These are phyloP conservation scores for Dufourea novaeangliae DNA, from an alignment of 1,140 invertebrate genomes.

Conservation along the genomic window DNA sequence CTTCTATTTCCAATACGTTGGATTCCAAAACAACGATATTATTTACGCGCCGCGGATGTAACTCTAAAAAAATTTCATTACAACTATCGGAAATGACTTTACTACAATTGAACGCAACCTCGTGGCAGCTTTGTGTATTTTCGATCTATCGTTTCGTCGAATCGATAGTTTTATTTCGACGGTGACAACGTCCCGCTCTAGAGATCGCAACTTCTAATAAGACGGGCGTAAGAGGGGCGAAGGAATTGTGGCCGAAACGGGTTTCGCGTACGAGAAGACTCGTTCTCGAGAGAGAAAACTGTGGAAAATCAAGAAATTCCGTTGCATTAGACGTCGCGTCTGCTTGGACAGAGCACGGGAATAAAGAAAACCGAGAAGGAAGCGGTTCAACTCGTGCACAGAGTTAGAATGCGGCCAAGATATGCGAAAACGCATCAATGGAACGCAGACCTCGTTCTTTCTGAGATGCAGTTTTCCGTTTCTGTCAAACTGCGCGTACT, in stretches of 20 bases:
- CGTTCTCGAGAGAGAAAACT: no score
- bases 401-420: constrained; percentile 18
- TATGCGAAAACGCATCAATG: constrained; percentile 30
- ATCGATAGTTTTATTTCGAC: neutral
- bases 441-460: constrained; percentile 18
- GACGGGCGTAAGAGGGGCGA: neutral
- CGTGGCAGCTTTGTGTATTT: neutral
- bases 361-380: neutral
- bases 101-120: neutral
- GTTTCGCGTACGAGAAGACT: neutral
- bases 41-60: no score
- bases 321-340: neutral
- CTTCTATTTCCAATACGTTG: neutral
- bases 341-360: neutral
- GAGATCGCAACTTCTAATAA: no score
- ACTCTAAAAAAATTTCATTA: neutral
- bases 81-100: no score
- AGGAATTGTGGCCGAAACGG: neutral
- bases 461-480: neutral
- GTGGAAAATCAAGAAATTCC: neutral
- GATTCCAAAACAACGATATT: no score
- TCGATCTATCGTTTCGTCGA: neutral
- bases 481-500: constrained; percentile 6
- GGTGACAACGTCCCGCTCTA: no score
- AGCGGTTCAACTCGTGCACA: neutral